These are phyloP conservation scores for Drosophila hydei DNA, from an alignment of 1,140 invertebrate species.

Conservation along the genomic window DNA sequence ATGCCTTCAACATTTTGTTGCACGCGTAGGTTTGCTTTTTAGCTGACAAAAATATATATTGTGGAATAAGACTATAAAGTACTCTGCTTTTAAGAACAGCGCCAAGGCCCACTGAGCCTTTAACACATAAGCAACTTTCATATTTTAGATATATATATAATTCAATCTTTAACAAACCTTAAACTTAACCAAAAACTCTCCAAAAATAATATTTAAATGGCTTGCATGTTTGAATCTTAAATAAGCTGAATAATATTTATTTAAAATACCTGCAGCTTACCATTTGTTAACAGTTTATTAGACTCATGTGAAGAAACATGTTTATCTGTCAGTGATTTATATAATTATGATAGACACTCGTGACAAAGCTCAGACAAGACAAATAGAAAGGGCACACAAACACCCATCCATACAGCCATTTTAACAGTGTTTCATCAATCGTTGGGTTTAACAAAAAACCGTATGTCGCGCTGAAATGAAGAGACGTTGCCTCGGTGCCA, in stretches of 20 bases:
- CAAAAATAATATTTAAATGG: too few species aligned
- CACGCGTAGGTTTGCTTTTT: background rate
- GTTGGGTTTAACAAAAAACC: conserved; percentile 18
- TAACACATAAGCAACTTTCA: too few species aligned
- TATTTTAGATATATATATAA: too few species aligned
- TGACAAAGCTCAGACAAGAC: background rate
- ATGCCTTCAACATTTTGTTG: conserved; percentile 13
- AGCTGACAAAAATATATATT: conserved; percentile 25
- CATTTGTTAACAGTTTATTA: background rate
- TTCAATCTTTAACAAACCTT: too few species aligned
- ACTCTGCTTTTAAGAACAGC: background rate
- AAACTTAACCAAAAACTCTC: too few species aligned
- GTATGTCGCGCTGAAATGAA: background rate
- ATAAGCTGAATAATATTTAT: too few species aligned
- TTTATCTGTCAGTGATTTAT: conserved; percentile 20
- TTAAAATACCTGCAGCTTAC: background rate
- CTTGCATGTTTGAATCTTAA: too few species aligned
- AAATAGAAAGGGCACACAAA: conserved; percentile 2
- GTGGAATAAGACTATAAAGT: background rate
- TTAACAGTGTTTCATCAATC: conserved; percentile 39
- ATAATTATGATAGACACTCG: conserved; percentile 30
- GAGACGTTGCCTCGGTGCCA: conserved; percentile 7
- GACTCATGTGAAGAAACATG: background rate
- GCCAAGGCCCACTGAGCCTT: too few species aligned
- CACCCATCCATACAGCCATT: background rate